Conservation (phyloP, 2,113 vertebrate genomes). For the Emydura subglobosa region DNA sequence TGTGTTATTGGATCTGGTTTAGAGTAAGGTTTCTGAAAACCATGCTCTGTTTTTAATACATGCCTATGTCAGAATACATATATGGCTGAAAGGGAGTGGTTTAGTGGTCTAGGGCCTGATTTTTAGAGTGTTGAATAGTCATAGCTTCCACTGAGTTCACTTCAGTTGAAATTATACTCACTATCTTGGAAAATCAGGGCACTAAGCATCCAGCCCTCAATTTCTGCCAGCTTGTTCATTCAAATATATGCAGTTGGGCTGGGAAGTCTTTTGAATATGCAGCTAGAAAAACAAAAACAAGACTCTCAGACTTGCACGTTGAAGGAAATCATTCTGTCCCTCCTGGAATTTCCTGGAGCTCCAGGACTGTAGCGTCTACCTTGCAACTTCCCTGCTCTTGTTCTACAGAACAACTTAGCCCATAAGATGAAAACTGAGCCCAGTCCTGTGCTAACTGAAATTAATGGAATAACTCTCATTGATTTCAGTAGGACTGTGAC, state of each 20-base stretch:
- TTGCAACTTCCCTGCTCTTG: not conserved
- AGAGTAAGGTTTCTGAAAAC: not conserved
- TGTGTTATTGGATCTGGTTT: not conserved
- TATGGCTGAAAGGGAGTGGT: not conserved
- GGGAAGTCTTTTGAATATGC: not conserved
- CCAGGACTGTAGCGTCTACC: not conserved
- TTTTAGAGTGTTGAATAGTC: not conserved
- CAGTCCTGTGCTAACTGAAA: not conserved
- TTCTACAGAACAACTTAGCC: not conserved
- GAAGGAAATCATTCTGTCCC: not conserved
- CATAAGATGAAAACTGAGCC: accelerated
- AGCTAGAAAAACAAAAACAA: not conserved
- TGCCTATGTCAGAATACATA: not conserved
- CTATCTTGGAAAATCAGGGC: not conserved
- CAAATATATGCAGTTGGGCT: not conserved
- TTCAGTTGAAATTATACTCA: not conserved
- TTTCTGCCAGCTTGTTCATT: not conserved
- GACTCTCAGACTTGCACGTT: not conserved
- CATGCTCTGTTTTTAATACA: not conserved
- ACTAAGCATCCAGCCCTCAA: not conserved
- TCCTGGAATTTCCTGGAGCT: not conserved
- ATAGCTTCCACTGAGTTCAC: not conserved
- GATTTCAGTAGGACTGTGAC: not conserved
- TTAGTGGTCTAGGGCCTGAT: not conserved
- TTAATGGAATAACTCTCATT: not conserved